A percentile compares a stretch with the other conserved stretches of the same genome.
These are phyloP conservation scores for Prunella strophiata DNA, from an alignment of 2,797 vertebrate genomes.

Conservation along the genomic window DNA sequence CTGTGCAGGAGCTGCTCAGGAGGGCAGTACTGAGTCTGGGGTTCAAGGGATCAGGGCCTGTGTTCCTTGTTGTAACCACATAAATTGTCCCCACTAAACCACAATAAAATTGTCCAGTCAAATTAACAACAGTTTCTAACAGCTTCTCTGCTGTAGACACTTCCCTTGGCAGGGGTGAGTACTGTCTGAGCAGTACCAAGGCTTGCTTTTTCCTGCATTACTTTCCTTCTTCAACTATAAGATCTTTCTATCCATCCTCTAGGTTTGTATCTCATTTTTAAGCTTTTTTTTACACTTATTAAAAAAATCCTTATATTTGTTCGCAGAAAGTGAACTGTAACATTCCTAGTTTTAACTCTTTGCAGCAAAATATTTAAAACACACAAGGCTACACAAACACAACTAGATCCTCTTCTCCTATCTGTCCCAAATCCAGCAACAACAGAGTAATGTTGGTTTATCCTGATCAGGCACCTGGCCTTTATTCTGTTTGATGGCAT, in stretches of 20 bases:
- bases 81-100: not conserved
- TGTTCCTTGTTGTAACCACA: not conserved
- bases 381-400: not conserved
- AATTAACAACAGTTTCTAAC: not conserved
- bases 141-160: not conserved
- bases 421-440: not conserved
- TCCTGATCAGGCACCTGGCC: not conserved
- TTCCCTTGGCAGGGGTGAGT: not conserved
- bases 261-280: not conserved
- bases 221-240: not conserved
- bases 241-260: not conserved
- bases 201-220: not conserved
- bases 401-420: not conserved
- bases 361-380: not conserved
- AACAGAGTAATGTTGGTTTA: not conserved
- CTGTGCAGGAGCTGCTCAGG: not conserved
- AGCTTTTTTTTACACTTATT: not conserved
- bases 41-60: not conserved
- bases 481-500: constrained; percentile 11
- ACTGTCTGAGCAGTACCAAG: not conserved
- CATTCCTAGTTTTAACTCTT: not conserved
- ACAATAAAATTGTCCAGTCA: not conserved
- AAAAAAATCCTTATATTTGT: not conserved
- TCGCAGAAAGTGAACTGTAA: not conserved
- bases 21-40: rapidly evolving